phyloP scores from a whole-genome alignment of 2,888 invertebrate species.

The Encarsia formosa region DNA sequence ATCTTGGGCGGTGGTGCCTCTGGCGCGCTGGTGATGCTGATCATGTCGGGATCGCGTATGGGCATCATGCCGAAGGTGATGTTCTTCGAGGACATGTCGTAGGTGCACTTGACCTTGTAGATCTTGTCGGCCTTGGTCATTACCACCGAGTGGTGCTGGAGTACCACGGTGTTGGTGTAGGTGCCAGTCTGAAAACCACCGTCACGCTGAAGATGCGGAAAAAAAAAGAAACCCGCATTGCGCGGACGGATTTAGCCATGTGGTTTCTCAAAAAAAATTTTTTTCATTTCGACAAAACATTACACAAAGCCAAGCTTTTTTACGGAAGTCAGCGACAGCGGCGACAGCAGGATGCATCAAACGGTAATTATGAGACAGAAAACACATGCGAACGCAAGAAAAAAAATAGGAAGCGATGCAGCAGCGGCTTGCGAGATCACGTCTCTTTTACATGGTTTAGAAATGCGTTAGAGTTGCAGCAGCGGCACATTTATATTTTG shows the following conservation, averaged over 20 bases:
- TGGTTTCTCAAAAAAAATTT: no score
- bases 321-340: no score
- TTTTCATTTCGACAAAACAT: no score
- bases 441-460: not conserved
- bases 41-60: slow-evolving; percentile 93
- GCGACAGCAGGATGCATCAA: no score
- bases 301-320: not conserved
- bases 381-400: no score
- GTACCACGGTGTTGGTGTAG: slow-evolving; percentile 89
- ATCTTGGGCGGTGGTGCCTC: slow-evolving; percentile 93
- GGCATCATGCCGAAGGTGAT: slow-evolving; percentile 98
- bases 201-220: slow-evolving; percentile 37
- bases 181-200: slow-evolving; percentile 73
- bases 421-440: no score
- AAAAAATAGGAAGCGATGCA: no score
- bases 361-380: no score
- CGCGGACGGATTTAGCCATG: slow-evolving; percentile 8
- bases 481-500: slow-evolving; percentile 1
- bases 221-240: slow-evolving; percentile 32
- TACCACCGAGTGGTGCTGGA: slow-evolving; percentile 92
- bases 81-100: slow-evolving; percentile 94
- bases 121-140: slow-evolving; percentile 96
- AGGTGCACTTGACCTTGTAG: slow-evolving; percentile 93
- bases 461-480: slow-evolving; percentile 3
- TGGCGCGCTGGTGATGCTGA: slow-evolving; percentile 90